phyloP scores from a whole-genome alignment of 2,888 invertebrate genomes.

The Ophion ventricosus region DNA sequence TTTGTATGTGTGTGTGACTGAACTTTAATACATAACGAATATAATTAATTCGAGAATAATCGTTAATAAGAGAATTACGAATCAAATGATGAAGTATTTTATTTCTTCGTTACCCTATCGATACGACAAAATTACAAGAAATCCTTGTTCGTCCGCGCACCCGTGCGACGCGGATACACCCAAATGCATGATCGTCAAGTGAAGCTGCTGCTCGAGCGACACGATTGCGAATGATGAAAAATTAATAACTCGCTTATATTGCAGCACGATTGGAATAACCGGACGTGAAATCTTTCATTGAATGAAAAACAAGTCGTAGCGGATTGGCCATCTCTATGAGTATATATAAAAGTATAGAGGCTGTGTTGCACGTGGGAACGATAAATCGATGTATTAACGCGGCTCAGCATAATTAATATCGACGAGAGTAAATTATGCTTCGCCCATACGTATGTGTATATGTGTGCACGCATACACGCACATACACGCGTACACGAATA shows the following conservation, averaged over 20 bases:
- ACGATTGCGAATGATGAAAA: constrained; percentile 18
- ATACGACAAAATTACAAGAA: not conserved
- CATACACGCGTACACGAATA: not conserved
- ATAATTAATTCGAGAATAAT: not conserved
- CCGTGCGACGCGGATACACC: not conserved
- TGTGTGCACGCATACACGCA: not conserved
- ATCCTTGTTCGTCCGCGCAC: not conserved
- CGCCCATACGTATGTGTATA: not conserved
- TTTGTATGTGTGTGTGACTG: too few relatives aligned
- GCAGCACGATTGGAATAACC: constrained; percentile 47
- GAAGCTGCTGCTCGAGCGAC: not conserved
- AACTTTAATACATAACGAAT: not conserved
- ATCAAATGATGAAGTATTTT: not conserved
- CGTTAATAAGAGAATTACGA: not conserved
- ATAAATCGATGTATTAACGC: constrained; percentile 74
- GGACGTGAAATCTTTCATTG: constrained; percentile 42
- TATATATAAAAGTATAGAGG: constrained; percentile 21
- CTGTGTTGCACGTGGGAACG: constrained; percentile 42
- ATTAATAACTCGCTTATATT: constrained; percentile 33
- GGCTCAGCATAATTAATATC: constrained; percentile 74
- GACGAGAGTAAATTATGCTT: constrained; percentile 69
- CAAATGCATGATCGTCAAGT: constrained; percentile 23
- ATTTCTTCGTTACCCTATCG: not conserved
- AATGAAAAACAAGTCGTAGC: constrained; percentile 47
- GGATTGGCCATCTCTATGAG: constrained; percentile 27